phyloP scores from a whole-genome alignment of 1,140 invertebrate species.

The Euwallacea fornicatus region DNA sequence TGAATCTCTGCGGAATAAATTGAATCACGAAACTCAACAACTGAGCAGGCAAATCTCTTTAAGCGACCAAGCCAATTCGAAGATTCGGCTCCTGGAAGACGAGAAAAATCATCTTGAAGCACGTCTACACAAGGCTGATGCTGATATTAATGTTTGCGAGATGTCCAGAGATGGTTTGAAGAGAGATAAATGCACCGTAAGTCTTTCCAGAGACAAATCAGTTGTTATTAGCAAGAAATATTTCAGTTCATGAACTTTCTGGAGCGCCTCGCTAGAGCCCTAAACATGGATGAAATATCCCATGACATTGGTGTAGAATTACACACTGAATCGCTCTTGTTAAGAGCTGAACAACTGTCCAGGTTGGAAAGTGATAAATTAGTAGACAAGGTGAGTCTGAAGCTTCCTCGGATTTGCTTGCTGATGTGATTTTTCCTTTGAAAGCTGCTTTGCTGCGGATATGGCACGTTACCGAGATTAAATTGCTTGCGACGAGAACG shows the following conservation, averaged over 20 bases:
- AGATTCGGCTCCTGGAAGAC: constrained; percentile 67
- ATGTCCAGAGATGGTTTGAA: constrained; percentile 65
- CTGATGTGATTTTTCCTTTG: constrained; percentile 25
- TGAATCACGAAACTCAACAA: constrained; percentile 64
- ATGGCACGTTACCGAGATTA: constrained; percentile 62
- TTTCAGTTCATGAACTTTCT: constrained; percentile 70
- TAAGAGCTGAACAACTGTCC: constrained; percentile 74
- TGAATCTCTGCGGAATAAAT: constrained; percentile 68
- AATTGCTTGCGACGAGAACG: constrained; percentile 68
- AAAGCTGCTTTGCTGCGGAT: constrained; percentile 67
- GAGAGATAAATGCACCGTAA: constrained; percentile 67
- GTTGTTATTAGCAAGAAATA: background rate
- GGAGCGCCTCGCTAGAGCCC: constrained; percentile 69
- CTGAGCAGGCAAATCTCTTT: constrained; percentile 65
- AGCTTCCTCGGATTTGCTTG: background rate
- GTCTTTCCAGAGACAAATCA: constrained; percentile 34
- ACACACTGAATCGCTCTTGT: constrained; percentile 74
- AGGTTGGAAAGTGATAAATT: constrained; percentile 76
- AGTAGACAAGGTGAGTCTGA: constrained; percentile 69
- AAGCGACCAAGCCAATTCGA: constrained; percentile 62
- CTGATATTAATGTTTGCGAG: constrained; percentile 67
- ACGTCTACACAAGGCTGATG: constrained; percentile 70
- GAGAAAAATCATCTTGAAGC: constrained; percentile 67
- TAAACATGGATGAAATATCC: constrained; percentile 77
- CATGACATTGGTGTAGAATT: constrained; percentile 76